Evolutionary conservation across 2,888 invertebrate species (phyloP).

Genomic region (Clepsis dumicolana): DNA sequence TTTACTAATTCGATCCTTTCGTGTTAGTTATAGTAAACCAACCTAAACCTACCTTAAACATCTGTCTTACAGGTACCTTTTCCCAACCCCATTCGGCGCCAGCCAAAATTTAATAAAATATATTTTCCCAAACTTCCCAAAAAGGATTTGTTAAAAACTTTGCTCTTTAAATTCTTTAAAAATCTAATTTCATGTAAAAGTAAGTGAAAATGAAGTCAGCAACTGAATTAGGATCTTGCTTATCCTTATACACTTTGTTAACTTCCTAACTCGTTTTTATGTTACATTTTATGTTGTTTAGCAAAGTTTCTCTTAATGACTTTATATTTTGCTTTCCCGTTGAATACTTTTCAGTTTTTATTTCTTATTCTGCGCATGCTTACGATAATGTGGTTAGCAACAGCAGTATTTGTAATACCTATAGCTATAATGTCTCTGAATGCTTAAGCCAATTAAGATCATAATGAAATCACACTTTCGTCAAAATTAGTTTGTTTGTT

Average conservation of each 20-base stretch:
- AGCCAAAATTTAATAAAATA: neutral
- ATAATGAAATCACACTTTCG: too few relatives aligned
- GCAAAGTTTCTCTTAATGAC: neutral
- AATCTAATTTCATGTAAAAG: slow-evolving; percentile 9
- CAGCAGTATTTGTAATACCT: too few relatives aligned
- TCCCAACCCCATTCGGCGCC: neutral
- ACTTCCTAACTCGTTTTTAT: slow-evolving; percentile 1
- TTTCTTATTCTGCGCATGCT: neutral
- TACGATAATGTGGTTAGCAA: too few relatives aligned
- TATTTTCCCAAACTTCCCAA: neutral
- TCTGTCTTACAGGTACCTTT: too few relatives aligned
- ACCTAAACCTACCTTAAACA: too few relatives aligned
- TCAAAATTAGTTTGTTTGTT: too few relatives aligned
- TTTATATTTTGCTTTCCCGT: neutral
- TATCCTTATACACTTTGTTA: slow-evolving; percentile 1
- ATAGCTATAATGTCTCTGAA: too few relatives aligned
- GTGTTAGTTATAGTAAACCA: too few relatives aligned
- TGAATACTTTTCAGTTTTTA: neutral
- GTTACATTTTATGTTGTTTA: neutral
- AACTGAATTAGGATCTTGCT: slow-evolving; percentile 11
- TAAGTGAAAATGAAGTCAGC: slow-evolving; percentile 15
- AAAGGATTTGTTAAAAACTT: slow-evolving; percentile 15
- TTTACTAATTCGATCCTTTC: too few relatives aligned
- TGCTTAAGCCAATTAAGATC: too few relatives aligned
- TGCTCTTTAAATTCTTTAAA: slow-evolving; percentile 8